Evolutionary conservation across 1,140 invertebrate species (phyloP).

Genomic region (Charaxes varanes): DNA sequence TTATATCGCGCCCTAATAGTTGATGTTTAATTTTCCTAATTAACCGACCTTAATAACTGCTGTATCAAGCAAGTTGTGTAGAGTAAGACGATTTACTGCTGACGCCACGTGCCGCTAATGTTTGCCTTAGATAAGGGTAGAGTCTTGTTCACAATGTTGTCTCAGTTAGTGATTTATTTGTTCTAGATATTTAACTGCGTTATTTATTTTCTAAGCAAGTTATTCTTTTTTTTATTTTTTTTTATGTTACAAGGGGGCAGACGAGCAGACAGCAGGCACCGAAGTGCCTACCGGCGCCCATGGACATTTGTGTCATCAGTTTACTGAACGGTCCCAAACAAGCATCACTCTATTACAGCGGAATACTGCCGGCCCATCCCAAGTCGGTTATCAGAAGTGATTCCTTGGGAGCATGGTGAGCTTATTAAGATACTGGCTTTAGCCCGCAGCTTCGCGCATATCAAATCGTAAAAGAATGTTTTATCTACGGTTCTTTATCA

Average conservation of each 20-base stretch:
- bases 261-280: no score
- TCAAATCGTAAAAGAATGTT: no score
- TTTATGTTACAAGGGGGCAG: no score
- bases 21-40: conserved; percentile 40
- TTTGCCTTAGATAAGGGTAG: conserved; percentile 28
- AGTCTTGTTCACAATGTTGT: conserved; percentile 4
- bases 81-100: conserved; percentile 47
- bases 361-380: conserved; percentile 29
- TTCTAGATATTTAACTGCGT: no score
- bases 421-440: no score
- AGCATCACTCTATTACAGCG: conserved; percentile 60
- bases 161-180: no score
- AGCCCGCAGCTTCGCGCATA: no score
- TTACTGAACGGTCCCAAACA: conserved; percentile 57
- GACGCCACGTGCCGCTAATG: conserved; percentile 51
- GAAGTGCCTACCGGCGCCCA: no score
- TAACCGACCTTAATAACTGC: conserved; percentile 40
- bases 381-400: conserved; percentile 1
- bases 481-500: no score
- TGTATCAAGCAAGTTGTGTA: conserved; percentile 43
- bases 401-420: no score
- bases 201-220: no score
- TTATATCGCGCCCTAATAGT: conserved; percentile 5
- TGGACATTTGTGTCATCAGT: conserved; percentile 65
- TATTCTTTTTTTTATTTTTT: no score